These are phyloP conservation scores for Apogon talboti DNA, from an alignment of 2,797 vertebrate species.

Conservation along the genomic window DNA sequence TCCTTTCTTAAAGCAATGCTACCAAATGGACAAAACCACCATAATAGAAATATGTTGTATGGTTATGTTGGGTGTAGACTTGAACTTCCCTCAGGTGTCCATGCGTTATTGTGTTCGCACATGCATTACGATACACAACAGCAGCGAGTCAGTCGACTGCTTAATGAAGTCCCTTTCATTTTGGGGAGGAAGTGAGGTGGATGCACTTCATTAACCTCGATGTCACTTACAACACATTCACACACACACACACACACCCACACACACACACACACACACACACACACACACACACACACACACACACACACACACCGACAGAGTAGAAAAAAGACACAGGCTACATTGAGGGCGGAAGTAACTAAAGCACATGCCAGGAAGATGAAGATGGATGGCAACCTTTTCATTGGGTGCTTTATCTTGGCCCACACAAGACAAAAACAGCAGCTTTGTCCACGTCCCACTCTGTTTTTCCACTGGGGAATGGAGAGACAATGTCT, in stretches of 20 bases:
- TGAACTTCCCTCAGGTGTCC: too few species aligned
- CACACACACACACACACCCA: slow-evolving; percentile 10
- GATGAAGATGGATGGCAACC: slow-evolving; percentile 85
- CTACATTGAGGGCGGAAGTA: slow-evolving; percentile 70
- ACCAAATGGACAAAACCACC: too few species aligned
- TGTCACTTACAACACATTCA: slow-evolving; percentile 49
- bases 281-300: slow-evolving; percentile 9
- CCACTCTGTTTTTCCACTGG: slow-evolving; percentile 47
- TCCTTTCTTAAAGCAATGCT: too few species aligned
- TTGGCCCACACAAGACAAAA: slow-evolving; percentile 71
- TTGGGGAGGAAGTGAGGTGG: slow-evolving; percentile 68
- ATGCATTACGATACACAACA: too few species aligned
- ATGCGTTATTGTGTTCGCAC: too few species aligned
- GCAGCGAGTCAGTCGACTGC: neutral
- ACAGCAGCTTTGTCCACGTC: slow-evolving; percentile 61
- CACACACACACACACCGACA: slow-evolving; percentile 4
- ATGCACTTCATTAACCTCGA: slow-evolving; percentile 82
- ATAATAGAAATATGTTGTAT: too few species aligned
- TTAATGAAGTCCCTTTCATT: slow-evolving; percentile 45
- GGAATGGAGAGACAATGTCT: slow-evolving; percentile 61
- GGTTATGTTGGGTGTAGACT: too few species aligned
- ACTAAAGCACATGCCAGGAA: slow-evolving; percentile 76
- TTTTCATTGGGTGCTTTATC: slow-evolving; percentile 77
- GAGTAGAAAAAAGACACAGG: slow-evolving; percentile 60
- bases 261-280: neutral